Conservation (phyloP, 2,888 invertebrate genomes). For the Glomeris marginata region DNA sequence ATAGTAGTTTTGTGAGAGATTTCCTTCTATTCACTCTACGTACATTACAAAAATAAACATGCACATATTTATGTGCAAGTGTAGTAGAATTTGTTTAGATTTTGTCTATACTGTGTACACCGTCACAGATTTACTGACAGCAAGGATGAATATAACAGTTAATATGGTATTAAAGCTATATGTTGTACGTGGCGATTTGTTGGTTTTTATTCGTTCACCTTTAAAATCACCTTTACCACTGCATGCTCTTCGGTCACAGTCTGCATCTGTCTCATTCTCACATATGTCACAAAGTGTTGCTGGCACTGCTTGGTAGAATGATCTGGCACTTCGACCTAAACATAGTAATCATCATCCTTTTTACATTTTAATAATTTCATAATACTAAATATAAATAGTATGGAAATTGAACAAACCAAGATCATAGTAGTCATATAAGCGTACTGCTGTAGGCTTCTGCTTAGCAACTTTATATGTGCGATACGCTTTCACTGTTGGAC, state of each 20-base stretch:
- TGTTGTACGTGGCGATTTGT: too few species aligned
- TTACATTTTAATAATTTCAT: background rate
- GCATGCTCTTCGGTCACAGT: conserved; percentile 7
- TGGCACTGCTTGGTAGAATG: conserved; percentile 54
- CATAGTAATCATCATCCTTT: background rate
- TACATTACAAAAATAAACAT: too few species aligned
- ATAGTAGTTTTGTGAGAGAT: too few species aligned
- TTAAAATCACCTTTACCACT: too few species aligned
- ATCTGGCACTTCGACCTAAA: conserved; percentile 14
- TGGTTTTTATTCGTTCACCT: too few species aligned
- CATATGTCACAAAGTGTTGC: conserved; percentile 71
- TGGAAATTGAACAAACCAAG: conserved; percentile 51
- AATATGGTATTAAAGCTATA: too few species aligned
- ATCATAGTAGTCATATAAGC: conserved; percentile 81
- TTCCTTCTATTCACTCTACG: too few species aligned
- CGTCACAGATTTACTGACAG: too few species aligned
- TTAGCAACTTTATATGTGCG: conserved; percentile 69
- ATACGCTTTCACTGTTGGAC: conserved; percentile 68
- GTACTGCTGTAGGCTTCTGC: conserved; percentile 70
- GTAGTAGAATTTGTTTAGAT: too few species aligned
- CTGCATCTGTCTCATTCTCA: conserved; percentile 13
- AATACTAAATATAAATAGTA: background rate
- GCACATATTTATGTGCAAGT: too few species aligned
- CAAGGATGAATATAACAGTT: too few species aligned
- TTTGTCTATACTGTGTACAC: too few species aligned